Base-by-base conservation (phyloP, 1,140 invertebrate genomes). In the Alviniconcha marisindica region DNA sequence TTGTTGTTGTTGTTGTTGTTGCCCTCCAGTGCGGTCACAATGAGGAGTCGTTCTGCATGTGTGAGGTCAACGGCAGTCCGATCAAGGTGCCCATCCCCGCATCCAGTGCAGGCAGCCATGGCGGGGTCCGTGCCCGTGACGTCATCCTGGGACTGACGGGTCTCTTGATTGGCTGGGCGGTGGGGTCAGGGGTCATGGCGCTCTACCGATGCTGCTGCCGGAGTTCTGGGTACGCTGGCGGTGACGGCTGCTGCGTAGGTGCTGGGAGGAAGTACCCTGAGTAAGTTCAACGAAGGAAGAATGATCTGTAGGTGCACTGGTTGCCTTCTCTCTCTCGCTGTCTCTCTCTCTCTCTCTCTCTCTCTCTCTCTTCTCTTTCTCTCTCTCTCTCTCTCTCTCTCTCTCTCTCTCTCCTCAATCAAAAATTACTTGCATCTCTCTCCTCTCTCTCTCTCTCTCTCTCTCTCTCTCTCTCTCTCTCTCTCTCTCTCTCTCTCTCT, bases 21-120 rank as follows among this genome's bases (percentile, higher is more conserved):
- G n/a, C n/a, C 24, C 2, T 69, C 14, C 71, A 74, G 71, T 74
- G 71, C n/a, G 18, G 21, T 14, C 12, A 74, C 14, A 40, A 31
- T 42, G 24, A 54, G 14, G 42, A 76, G 31, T 76, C 73, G 42
- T 76, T 76, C 73, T 76, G 73, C 44, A 76, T 33, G 21, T 76
- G 73, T n/a, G 44, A 48, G 14, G 73, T 76, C 42, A 51, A 76
- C 73, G 73, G 73, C 5, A 31, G n/a, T 28, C 73, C 42, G 42
- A n/a, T 76, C 10, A 76, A 76, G 31, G 21, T 76, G 38, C 44
- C 73, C 42, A 48, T 76, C 28, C 73, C 24, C 14, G 15, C 73
- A 7, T 42, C 73, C 28, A n/a, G 42, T 31, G 2, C 71, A 7
- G 7, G 4, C 14, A 5, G 2, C 28, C 73, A 40, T 2, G 2